These are phyloP conservation scores for Malurus alboscapulatus DNA, from an alignment of 2,113 vertebrate genomes.

Conservation along the genomic window DNA sequence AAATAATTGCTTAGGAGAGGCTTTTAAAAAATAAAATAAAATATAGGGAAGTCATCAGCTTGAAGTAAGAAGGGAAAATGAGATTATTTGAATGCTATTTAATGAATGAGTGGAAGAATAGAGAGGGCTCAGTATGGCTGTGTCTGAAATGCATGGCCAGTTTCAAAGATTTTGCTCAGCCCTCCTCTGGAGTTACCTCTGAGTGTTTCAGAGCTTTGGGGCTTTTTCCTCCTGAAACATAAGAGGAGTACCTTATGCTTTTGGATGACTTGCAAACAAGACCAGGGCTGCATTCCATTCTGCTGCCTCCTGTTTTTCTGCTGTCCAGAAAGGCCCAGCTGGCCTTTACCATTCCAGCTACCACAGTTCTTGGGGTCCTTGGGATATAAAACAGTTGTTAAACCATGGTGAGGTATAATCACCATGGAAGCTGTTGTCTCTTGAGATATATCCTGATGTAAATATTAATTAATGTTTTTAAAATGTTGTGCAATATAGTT, in stretches of 20 bases:
- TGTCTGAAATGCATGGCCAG: neutral
- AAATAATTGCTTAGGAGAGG: constrained; percentile 5
- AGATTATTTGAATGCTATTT: neutral
- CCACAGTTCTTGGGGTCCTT: neutral
- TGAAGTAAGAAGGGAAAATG: neutral
- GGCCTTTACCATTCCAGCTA: neutral
- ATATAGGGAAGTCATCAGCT: neutral
- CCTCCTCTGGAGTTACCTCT: neutral
- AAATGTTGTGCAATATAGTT: neutral
- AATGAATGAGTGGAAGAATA: neutral
- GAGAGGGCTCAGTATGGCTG: neutral
- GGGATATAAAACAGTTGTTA: neutral
- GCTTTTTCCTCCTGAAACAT: accelerated
- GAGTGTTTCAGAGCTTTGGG: neutral
- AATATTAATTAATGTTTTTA: neutral
- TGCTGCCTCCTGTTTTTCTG: neutral
- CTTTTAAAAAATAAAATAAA: neutral
- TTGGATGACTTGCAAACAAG: neutral
- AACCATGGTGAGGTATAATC: neutral
- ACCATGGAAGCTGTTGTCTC: neutral
- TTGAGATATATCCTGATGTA: neutral
- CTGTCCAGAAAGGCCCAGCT: neutral
- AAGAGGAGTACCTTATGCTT: neutral
- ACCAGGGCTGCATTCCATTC: neutral
- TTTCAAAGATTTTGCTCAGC: neutral